These are phyloP conservation scores for Autographa gamma DNA, from an alignment of 2,888 invertebrate genomes.

Conservation along the genomic window DNA sequence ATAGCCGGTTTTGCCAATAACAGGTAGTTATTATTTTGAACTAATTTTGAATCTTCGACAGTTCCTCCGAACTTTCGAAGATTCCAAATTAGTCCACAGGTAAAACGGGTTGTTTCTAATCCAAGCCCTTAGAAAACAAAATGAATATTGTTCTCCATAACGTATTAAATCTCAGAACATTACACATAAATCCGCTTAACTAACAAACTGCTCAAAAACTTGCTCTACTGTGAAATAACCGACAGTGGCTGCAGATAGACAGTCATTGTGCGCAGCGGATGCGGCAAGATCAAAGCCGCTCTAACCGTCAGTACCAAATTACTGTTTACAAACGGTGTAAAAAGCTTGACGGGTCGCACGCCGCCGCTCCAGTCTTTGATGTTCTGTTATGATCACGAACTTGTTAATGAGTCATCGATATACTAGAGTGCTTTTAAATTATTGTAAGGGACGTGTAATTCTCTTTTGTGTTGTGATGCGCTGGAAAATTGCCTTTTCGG, in stretches of 20 bases:
- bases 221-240: slow-evolving; percentile 62
- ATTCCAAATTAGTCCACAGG: too few relatives aligned
- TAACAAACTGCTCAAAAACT: slow-evolving; percentile 54
- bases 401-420: slow-evolving; percentile 71
- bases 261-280: slow-evolving; percentile 82
- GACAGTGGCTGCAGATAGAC: slow-evolving; percentile 69
- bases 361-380: slow-evolving; percentile 69
- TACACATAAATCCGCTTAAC: slow-evolving; percentile 56
- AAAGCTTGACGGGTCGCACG: slow-evolving; percentile 79
- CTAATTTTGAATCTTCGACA: too few relatives aligned
- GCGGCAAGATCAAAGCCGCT: slow-evolving; percentile 82
- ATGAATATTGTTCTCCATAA: neutral
- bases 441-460: slow-evolving; percentile 63
- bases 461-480: slow-evolving; percentile 49
- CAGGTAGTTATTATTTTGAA: too few relatives aligned
- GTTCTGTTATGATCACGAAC: slow-evolving; percentile 64
- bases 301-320: slow-evolving; percentile 74
- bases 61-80: too few relatives aligned
- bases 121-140: neutral
- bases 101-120: too few relatives aligned
- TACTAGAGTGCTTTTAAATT: slow-evolving; percentile 59
- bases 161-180: slow-evolving; percentile 24
- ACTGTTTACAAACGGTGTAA: slow-evolving; percentile 80
- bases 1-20: too few relatives aligned
- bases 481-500: slow-evolving; percentile 50